phyloP scores from a whole-genome alignment of 2,888 invertebrate genomes.

The Tryphoninae sp. region DNA sequence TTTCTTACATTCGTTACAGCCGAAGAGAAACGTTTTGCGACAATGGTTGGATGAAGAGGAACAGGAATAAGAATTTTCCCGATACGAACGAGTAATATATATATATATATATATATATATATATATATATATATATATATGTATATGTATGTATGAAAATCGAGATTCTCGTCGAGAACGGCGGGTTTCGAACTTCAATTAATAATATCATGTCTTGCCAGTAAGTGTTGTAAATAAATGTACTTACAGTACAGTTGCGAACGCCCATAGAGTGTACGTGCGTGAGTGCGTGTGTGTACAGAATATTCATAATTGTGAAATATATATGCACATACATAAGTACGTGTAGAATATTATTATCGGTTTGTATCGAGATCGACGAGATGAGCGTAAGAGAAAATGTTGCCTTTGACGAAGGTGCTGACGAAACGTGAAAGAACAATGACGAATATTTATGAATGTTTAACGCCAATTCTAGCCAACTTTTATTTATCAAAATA shows the following conservation, averaged over 20 bases:
- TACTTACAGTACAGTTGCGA: slow-evolving; percentile 82
- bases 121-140: slow-evolving; percentile 59
- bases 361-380: slow-evolving; percentile 19
- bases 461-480: slow-evolving; percentile 51
- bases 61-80: slow-evolving; percentile 63
- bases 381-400: neutral
- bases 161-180: slow-evolving; percentile 46
- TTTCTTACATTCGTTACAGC: slow-evolving; percentile 72
- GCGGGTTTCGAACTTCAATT: slow-evolving; percentile 24
- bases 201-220: slow-evolving; percentile 71
- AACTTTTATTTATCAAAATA: slow-evolving; percentile 50
- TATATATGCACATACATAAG: slow-evolving; percentile 63
- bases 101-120: slow-evolving; percentile 61
- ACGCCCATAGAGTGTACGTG: slow-evolving; percentile 72
- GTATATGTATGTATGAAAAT: slow-evolving; percentile 58
- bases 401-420: slow-evolving; percentile 5
- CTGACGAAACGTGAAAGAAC: neutral
- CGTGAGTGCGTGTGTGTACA: slow-evolving; percentile 76
- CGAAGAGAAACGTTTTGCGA: slow-evolving; percentile 75
- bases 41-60: slow-evolving; percentile 76
- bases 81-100: slow-evolving; percentile 52
- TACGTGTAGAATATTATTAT: slow-evolving; percentile 47
- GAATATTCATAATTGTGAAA: slow-evolving; percentile 70
- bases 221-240: slow-evolving; percentile 81
- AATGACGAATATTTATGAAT: neutral